Evolutionary conservation across 2,113 vertebrate genomes (phyloP).

Genomic region (Turnix velox): DNA sequence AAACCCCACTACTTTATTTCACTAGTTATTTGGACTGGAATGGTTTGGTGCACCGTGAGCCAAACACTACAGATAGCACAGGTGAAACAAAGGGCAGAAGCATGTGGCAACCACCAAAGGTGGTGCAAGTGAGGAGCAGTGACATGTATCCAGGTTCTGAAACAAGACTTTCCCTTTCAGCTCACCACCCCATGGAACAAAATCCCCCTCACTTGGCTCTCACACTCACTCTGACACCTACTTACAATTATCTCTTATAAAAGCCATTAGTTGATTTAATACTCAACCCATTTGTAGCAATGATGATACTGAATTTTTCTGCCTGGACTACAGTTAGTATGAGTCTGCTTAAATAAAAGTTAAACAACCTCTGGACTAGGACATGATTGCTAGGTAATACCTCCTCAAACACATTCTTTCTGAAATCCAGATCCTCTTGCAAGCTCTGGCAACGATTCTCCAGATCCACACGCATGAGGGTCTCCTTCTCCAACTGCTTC

Average conservation of each 20-base stretch:
- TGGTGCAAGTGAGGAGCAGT: not conserved
- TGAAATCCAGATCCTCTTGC: slow-evolving; percentile 92
- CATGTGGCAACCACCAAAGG: accelerated
- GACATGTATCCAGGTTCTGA: not conserved
- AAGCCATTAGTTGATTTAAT: not conserved
- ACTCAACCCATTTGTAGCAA: not conserved
- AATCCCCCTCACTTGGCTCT: not conserved
- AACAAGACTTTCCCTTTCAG: not conserved
- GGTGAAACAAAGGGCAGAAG: not conserved
- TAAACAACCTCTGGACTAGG: not conserved
- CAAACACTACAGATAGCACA: not conserved
- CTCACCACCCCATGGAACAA: not conserved
- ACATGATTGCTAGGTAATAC: slow-evolving; percentile 49
- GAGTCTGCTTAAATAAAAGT: not conserved
- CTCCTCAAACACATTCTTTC: slow-evolving; percentile 94
- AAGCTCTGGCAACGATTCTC: slow-evolving; percentile 96
- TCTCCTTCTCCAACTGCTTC: slow-evolving; percentile 92
- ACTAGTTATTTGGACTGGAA: not conserved
- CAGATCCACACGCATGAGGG: slow-evolving; percentile 90
- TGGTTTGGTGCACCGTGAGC: not conserved
- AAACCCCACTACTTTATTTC: not conserved
- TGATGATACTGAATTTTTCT: not conserved
- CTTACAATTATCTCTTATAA: not conserved
- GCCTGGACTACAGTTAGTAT: not conserved
- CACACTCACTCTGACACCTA: not conserved